Evolutionary conservation across 2,113 vertebrate genomes (phyloP).

Genomic region (Trogon melanurus): DNA sequence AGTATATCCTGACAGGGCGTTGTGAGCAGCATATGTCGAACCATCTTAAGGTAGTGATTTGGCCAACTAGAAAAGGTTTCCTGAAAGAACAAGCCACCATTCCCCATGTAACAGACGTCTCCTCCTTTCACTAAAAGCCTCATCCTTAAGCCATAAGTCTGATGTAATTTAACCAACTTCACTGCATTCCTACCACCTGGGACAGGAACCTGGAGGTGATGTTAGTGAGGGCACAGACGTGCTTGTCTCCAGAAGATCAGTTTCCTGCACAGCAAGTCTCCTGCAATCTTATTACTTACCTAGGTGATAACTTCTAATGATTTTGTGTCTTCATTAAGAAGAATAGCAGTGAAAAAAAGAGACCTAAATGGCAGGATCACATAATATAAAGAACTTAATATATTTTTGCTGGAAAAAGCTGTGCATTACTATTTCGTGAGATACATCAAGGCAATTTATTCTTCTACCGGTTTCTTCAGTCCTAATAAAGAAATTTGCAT

Average conservation of each 20-base stretch:
- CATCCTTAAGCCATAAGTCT: not conserved
- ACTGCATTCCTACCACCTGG: not conserved
- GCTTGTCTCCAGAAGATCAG: not conserved
- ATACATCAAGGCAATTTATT: not conserved
- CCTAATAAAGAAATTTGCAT: not conserved
- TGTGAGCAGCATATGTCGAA: not conserved
- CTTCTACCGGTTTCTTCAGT: not conserved
- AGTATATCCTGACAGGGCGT: not conserved
- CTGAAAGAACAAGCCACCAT: not conserved
- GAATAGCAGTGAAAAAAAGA: not conserved
- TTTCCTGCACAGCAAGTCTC: not conserved
- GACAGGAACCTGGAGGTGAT: not conserved
- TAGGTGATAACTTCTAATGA: not conserved
- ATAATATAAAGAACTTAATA: not conserved
- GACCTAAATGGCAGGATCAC: not conserved
- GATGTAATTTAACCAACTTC: not conserved
- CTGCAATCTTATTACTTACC: not conserved
- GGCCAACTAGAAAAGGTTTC: not conserved
- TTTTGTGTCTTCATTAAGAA: not conserved
- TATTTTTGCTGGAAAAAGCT: not conserved
- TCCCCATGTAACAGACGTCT: fast-evolving
- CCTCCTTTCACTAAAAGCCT: not conserved
- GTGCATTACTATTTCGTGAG: not conserved
- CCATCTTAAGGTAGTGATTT: not conserved
- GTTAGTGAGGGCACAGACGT: not conserved